Conservation (phyloP, 2,888 invertebrate species). For the Acanthosepion pharaonis region DNA sequence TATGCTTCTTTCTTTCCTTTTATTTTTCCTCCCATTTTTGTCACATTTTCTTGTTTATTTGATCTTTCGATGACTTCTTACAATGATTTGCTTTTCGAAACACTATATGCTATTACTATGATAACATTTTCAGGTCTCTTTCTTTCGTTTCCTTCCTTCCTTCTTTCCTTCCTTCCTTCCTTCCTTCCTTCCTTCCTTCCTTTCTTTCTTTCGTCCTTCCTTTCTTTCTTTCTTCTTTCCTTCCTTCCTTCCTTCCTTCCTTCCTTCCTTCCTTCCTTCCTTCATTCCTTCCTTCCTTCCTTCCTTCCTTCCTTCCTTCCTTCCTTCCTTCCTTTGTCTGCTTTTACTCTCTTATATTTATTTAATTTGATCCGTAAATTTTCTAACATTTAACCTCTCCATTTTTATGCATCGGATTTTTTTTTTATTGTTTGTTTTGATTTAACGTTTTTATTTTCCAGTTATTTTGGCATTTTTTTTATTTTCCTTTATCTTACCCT, state of each 20-base stretch:
- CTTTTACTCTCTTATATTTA: not conserved
- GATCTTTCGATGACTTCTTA: not conserved
- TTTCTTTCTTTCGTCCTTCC: too few species aligned
- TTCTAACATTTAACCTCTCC: too few species aligned
- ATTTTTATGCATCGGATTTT: too few species aligned
- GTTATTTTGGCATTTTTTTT: too few species aligned
- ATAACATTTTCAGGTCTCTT: not conserved
- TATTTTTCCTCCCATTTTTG: not conserved
- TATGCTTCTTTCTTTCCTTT: not conserved
- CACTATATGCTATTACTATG: not conserved
- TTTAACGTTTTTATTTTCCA: too few species aligned
- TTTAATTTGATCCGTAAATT: too few species aligned
- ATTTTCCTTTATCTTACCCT: too few species aligned
- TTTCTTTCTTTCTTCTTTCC: fast-evolving
- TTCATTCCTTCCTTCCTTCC: fast-evolving
- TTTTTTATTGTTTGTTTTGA: too few species aligned
- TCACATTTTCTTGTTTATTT: not conserved
- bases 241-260: not conserved
- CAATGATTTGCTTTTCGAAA: too few species aligned
- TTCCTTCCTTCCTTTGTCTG: too few species aligned
- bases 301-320: not conserved
- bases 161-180: not conserved
- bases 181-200: fast-evolving
- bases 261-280: not conserved
- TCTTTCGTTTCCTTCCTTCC: not conserved